A percentile compares a stretch with the other conserved stretches of the same genome.
phyloP scores from a whole-genome alignment of 2,797 vertebrate species.

The Pogoniulus pusillus region DNA sequence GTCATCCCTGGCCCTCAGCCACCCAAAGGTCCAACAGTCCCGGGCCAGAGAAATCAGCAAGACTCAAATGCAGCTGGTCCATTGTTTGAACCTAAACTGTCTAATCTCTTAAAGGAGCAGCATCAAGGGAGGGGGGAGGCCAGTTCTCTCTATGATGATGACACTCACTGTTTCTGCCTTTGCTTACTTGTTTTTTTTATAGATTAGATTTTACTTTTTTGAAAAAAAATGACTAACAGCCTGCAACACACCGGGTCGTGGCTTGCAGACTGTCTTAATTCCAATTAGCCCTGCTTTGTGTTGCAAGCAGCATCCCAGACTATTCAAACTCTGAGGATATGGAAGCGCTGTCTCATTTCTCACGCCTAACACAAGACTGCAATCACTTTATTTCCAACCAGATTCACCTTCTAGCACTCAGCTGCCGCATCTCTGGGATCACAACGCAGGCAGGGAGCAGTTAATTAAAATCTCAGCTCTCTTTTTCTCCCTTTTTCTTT shows the following conservation, averaged over 20 bases:
- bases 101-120: background rate
- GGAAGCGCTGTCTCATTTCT: conserved; percentile 9
- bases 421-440: background rate
- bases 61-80: background rate
- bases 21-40: background rate
- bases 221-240: background rate
- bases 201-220: background rate
- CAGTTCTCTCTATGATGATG: background rate
- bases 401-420: conserved; percentile 56
- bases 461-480: conserved; percentile 62
- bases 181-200: background rate
- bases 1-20: rapidly evolving
- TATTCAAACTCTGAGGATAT: background rate
- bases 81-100: background rate
- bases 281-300: background rate
- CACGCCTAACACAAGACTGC: background rate
- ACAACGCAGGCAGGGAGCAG: conserved; percentile 30
- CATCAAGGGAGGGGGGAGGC: background rate
- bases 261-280: conserved; percentile 3
- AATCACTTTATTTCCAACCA: conserved; percentile 43
- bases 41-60: background rate
- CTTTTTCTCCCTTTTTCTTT: conserved; percentile 2
- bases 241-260: background rate
- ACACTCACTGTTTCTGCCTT: background rate
- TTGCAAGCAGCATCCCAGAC: background rate